Base-by-base conservation (phyloP, 2,888 invertebrate genomes). In the Nomada lathburiana region DNA sequence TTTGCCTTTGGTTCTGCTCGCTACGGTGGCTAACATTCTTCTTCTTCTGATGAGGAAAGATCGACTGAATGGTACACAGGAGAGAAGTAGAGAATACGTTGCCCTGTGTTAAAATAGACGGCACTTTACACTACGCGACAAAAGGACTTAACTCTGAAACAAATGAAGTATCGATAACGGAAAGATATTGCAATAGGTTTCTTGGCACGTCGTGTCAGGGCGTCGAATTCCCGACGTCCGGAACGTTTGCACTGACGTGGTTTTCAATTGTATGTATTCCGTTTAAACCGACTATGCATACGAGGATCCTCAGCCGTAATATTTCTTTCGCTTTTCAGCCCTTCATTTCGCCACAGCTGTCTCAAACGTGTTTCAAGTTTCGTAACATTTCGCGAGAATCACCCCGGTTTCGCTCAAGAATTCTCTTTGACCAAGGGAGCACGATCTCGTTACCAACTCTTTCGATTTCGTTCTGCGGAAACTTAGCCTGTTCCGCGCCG, bases 321-420 rank as follows among this genome's bases (percentile, higher is more conserved):
- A 55, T 73, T 64, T 57, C 16, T 13, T 47, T 57, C 44, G 26
- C 26, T 64, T 47, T 47, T 18, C 5, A 3, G 36, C 1, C 16
- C 11, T 9, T 7, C 16, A 50, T 29, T 23, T 47, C 18, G 11
- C 50, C 20, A 53, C 42, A 55, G 71, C 5, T 62, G 57, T 18
- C 3, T 26, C 11, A 64, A 55, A 10, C 64, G 16, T 59, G 47
- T 57, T 64, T 64, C 50, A 9, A 1, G 44, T 65, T 59, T 36
- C 59, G 57, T 16, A 50, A 59, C 47, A n/a, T 73, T 73, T 47
- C 64, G 16, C 59, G 29, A 7, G 59, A 50, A 47, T 73, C 44
- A 18, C 44, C 47, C 47, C 11, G 16, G 68, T 57, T 59, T 23
- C 57, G 23, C 47, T 57, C 44, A n/a, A 26, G 69, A 59, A 69